phyloP scores from a whole-genome alignment of 2,113 vertebrate species.

The Esox niger region DNA sequence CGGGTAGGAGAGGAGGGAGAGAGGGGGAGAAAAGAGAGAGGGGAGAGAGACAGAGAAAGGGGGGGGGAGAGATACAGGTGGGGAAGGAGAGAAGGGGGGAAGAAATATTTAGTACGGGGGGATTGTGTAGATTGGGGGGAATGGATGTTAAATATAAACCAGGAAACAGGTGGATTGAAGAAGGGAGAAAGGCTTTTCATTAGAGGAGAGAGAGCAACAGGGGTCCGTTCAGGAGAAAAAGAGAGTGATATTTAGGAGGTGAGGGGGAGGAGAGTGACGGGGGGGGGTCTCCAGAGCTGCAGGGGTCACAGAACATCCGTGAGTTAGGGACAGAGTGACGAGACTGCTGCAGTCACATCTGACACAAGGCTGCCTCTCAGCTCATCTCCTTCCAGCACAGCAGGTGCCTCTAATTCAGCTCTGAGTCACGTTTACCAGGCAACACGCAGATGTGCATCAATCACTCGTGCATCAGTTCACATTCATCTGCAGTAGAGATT shows the following conservation, averaged over 20 bases:
- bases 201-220: slow-evolving; percentile 32
- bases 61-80: slow-evolving; percentile 46
- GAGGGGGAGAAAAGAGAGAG: slow-evolving; percentile 22
- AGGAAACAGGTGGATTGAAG: too few relatives aligned
- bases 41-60: neutral
- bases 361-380: neutral
- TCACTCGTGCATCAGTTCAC: slow-evolving; percentile 3
- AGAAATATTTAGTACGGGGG: too few relatives aligned
- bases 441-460: slow-evolving; percentile 21
- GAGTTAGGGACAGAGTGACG: slow-evolving; percentile 65
- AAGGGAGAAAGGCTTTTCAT: neutral
- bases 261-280: slow-evolving; percentile 67
- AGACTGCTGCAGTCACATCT: slow-evolving; percentile 49
- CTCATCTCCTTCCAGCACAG: too few relatives aligned
- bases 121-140: too few relatives aligned
- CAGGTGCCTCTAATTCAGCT: neutral
- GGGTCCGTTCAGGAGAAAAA: slow-evolving; percentile 33
- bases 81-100: slow-evolving; percentile 24
- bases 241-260: slow-evolving; percentile 23
- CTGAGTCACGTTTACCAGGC: neutral
- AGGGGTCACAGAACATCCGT: slow-evolving; percentile 69
- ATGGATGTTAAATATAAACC: too few relatives aligned
- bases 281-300: slow-evolving; percentile 72
- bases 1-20: neutral
- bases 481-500: neutral